phyloP scores from a whole-genome alignment of 2,888 invertebrate genomes.

The Onthophagus sagittarius region DNA sequence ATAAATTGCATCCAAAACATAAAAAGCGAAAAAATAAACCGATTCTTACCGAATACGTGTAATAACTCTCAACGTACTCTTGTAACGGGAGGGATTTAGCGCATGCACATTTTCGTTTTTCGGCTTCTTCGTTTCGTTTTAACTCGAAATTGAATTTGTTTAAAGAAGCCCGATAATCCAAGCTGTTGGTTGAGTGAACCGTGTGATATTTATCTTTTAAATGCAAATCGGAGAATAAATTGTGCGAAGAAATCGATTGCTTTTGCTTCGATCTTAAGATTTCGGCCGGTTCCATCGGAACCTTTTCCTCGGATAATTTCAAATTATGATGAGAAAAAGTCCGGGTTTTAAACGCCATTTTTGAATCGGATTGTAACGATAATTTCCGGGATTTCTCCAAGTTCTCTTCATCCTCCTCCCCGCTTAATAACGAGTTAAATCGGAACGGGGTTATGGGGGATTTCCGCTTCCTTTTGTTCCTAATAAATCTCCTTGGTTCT shows the following conservation, averaged over 20 bases:
- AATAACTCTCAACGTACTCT: constrained; percentile 48
- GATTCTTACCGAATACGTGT: constrained; percentile 42
- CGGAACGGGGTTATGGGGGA: background rate
- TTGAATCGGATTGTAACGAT: background rate
- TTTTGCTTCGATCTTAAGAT: constrained; percentile 40
- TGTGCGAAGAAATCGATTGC: constrained; percentile 47
- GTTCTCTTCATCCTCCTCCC: background rate
- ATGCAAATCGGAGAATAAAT: constrained; percentile 33
- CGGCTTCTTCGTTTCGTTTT: constrained; percentile 1
- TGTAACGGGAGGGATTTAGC: constrained; percentile 44
- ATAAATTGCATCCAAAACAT: background rate
- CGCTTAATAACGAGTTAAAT: background rate
- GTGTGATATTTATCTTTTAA: constrained; percentile 45
- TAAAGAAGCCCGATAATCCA: background rate
- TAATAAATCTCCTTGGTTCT: background rate
- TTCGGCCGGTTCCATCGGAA: constrained; percentile 26
- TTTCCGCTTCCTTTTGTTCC: background rate
- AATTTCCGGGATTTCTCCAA: background rate
- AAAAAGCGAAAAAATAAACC: no score
- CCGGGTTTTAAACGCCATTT: background rate
- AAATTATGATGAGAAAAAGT: constrained; percentile 20
- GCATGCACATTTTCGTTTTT: constrained; percentile 31
- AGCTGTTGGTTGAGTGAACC: constrained; percentile 38
- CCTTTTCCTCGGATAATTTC: background rate
- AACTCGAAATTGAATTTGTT: background rate